Evolutionary conservation across 2,797 vertebrate species (phyloP).

Genomic region (Spea hammondii): DNA sequence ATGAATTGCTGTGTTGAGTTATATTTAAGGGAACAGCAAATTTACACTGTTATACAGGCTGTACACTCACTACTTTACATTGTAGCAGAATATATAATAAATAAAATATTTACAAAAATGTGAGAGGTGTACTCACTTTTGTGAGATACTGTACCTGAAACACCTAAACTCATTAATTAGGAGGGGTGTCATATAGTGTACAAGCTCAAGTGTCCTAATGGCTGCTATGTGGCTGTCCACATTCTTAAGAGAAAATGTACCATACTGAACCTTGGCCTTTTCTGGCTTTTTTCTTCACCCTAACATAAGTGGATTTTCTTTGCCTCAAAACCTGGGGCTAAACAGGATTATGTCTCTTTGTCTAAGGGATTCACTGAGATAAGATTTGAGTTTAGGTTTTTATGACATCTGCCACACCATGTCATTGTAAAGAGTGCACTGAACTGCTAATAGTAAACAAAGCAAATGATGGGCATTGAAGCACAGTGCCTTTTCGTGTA

Average conservation of each 20-base stretch:
- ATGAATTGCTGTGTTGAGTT: no score
- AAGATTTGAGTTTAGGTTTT: conserved; percentile 37
- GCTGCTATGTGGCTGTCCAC: not conserved
- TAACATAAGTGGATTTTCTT: conserved; percentile 42
- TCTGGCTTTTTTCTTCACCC: conserved; percentile 20
- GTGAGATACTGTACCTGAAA: no score
- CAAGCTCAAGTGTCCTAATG: not conserved
- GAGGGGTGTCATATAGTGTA: no score
- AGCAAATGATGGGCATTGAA: conserved; percentile 3
- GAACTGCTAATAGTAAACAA: conserved; percentile 12
- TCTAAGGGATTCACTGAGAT: conserved; percentile 23
- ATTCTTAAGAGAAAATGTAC: not conserved
- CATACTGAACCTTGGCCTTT: conserved; percentile 29
- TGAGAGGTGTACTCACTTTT: no score
- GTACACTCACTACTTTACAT: no score
- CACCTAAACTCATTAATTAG: no score
- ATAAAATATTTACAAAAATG: no score
- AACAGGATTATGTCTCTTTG: conserved; percentile 42
- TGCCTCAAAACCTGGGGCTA: conserved; percentile 35
- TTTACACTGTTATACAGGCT: no score
- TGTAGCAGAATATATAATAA: no score
- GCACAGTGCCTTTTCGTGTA: not conserved
- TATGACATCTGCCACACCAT: conserved; percentile 45
- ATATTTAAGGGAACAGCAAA: no score
- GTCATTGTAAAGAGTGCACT: conserved; percentile 20